Base-by-base conservation (phyloP, 2,113 vertebrate species). In the Apus apus region DNA sequence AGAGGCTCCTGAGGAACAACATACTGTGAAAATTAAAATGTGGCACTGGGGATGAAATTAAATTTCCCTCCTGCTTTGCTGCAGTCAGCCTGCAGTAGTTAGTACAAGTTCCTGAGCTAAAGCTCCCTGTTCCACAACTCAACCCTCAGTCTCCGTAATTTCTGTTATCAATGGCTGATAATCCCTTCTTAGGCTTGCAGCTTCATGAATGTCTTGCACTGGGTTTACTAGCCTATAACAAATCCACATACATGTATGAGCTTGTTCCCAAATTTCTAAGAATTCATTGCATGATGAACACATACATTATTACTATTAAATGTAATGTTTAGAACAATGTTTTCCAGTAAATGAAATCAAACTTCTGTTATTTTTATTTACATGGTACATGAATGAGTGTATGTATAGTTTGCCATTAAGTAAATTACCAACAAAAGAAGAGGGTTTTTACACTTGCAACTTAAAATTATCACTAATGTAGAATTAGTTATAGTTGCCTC, bases 1-100 rank as follows among this genome's bases (percentile, higher is more conserved):
- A 34, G 38, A 29, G 58, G 17, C 22, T 70, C 46, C 53, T 5
- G 17, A 64, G 67, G 72, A 82, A 2, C 43, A 36, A 29, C n/a
- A 2, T 0, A 2, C 12, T 14, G 32, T 1, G 5, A 34, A 67
- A 94, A 78, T 38, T 4, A 40, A 29, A 72, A 15, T 1, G 29
- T 30, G 45, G 54, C 32, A 3, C 68, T 36, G 32, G 25, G 9
- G 14, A 29, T 13, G 45, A 36, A 29, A n/a, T 17, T 72, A 10
- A 13, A 25, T 64, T 56, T 54, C 53, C 58, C 19, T 20, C 26
- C 62, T 29, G 36, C 40, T 57, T 38, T 45, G 54, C 60, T 77
- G 65, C 54, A n/a, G 25, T 13, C 30, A 15, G 30, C 18, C 19
- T 27, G n/a, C 1, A 23, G 29, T 15, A 34, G 19, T 12, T 15